Conservation (phyloP, 2,797 vertebrate species). For the Crenuchus spilurus region DNA sequence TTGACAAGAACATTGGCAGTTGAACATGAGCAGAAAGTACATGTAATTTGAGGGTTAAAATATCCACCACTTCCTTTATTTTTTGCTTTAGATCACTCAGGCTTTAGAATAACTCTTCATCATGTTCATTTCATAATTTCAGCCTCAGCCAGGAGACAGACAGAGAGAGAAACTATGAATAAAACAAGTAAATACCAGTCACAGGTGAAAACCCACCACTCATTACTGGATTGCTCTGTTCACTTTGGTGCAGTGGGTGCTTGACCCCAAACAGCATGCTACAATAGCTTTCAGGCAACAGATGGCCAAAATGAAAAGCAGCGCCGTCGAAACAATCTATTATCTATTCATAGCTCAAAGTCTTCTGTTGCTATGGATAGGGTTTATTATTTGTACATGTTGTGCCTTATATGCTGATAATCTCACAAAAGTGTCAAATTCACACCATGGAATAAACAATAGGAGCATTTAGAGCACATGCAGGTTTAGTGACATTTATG, state of each 20-base stretch:
- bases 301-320: slow-evolving; percentile 69
- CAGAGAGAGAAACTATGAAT: background rate
- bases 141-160: background rate
- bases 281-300: slow-evolving; percentile 64
- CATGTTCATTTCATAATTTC: background rate
- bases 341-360: slow-evolving; percentile 63
- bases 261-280: slow-evolving; percentile 64
- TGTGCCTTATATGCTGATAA: slow-evolving; percentile 35
- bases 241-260: slow-evolving; percentile 58
- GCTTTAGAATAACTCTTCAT: too few species aligned
- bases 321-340: slow-evolving; percentile 47
- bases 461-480: background rate
- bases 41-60: too few species aligned
- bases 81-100: too few species aligned
- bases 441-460: background rate
- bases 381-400: slow-evolving; percentile 44
- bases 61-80: too few species aligned
- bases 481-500: background rate
- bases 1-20: too few species aligned
- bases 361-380: slow-evolving; percentile 50
- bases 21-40: too few species aligned
- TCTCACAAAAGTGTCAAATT: slow-evolving; percentile 3
- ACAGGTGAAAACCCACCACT: background rate
- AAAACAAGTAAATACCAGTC: slow-evolving; percentile 11
- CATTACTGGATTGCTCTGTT: slow-evolving; percentile 46